Evolutionary conservation across 2,113 vertebrate genomes (phyloP).

Genomic region (Myocastor coypus): DNA sequence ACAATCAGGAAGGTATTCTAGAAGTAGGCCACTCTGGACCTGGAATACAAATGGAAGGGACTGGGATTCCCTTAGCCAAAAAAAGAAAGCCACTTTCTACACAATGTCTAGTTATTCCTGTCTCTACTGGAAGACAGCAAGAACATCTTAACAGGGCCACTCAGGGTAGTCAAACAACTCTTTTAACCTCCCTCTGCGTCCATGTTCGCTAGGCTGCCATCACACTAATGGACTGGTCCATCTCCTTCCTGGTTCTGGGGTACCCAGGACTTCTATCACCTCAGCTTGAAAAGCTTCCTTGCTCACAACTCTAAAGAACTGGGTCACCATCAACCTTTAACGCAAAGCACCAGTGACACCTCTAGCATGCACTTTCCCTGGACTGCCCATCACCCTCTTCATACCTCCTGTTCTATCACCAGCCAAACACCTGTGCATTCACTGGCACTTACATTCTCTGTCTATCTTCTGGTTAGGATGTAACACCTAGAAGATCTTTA

Average conservation of each 20-base stretch:
- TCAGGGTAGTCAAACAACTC: too few relatives aligned
- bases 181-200: too few relatives aligned
- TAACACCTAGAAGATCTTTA: neutral
- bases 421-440: neutral
- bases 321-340: neutral
- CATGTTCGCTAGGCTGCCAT: neutral
- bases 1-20: neutral
- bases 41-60: neutral
- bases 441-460: neutral
- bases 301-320: neutral
- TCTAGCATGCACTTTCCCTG: fast-evolving
- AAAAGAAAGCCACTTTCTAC: neutral
- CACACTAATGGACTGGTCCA: neutral
- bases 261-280: neutral
- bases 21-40: neutral
- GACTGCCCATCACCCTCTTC: neutral
- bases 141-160: neutral
- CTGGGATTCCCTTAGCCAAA: neutral
- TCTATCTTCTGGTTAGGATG: neutral
- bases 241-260: neutral
- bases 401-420: neutral
- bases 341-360: neutral
- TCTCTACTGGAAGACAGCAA: neutral
- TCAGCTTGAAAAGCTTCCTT: neutral
- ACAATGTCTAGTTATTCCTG: neutral